Conservation (phyloP, 2,113 vertebrate species). For the Pitta sordida region DNA sequence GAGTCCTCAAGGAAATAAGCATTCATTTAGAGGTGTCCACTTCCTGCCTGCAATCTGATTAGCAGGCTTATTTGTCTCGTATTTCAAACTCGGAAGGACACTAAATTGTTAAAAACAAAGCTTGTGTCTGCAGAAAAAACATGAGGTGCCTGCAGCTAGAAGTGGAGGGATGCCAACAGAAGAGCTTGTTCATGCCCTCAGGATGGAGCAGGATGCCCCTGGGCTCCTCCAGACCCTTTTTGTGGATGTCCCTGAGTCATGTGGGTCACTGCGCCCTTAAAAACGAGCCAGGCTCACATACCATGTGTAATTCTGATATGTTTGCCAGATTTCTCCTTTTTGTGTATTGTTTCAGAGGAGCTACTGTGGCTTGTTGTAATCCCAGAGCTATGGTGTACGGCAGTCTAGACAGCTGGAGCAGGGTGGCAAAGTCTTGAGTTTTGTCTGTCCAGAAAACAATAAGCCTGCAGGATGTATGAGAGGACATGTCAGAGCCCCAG, state of each 20-base stretch:
- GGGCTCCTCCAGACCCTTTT: background rate
- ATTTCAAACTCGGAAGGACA: conserved; percentile 8
- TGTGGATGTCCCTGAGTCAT: background rate
- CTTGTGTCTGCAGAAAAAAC: background rate
- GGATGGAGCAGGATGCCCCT: background rate
- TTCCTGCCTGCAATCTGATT: conserved; percentile 2
- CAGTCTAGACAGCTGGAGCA: background rate
- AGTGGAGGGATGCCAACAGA: background rate
- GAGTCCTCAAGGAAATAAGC: conserved; percentile 23
- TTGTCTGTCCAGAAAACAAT: background rate
- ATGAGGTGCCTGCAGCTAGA: background rate
- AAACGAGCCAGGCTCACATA: background rate
- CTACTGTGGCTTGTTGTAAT: background rate
- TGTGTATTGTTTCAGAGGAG: background rate
- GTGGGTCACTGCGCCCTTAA: background rate
- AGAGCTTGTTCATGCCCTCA: background rate
- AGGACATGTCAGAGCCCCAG: background rate
- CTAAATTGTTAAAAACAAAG: conserved; percentile 15
- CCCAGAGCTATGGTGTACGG: background rate
- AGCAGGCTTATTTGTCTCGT: background rate
- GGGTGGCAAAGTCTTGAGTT: background rate
- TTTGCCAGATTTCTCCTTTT: background rate
- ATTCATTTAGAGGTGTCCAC: background rate
- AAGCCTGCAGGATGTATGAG: background rate
- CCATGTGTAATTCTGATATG: background rate